Percentiles rank a stretch among this genome's conserved stretches.
These are phyloP conservation scores for Lepilemur ruficaudatus DNA, from an alignment of 2,797 vertebrate genomes.

Conservation along the genomic window DNA sequence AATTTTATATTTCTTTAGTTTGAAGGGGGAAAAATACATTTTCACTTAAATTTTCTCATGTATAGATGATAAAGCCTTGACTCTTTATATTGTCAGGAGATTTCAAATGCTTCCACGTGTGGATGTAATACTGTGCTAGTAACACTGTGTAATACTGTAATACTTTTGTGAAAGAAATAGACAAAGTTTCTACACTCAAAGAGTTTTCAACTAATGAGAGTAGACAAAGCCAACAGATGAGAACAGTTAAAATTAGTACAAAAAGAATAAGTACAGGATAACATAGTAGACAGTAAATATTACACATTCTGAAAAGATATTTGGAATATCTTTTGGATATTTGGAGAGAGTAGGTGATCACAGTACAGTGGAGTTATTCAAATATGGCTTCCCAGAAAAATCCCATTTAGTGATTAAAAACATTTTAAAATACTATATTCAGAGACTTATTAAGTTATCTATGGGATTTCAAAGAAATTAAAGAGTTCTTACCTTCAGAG, in stretches of 20 bases:
- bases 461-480: conserved; percentile 16
- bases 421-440: neutral
- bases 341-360: neutral
- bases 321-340: neutral
- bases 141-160: too few relatives aligned
- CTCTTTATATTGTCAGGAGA: neutral
- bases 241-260: neutral
- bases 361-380: neutral
- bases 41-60: neutral
- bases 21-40: neutral
- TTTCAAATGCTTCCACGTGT: neutral
- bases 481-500: conserved; percentile 2
- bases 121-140: neutral
- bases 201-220: neutral
- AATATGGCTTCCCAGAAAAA: neutral
- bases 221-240: neutral
- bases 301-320: neutral
- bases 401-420: conserved; percentile 1
- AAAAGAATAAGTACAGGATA: neutral
- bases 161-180: neutral
- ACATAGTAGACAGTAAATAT: neutral
- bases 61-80: neutral
- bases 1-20: conserved; percentile 32
- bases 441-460: neutral
- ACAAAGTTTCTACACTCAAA: neutral